Evolutionary conservation across 1,140 invertebrate genomes (phyloP), one percentile per base, ranked within the genome.

Genomic region (Agrypnia vestita): DNA sequence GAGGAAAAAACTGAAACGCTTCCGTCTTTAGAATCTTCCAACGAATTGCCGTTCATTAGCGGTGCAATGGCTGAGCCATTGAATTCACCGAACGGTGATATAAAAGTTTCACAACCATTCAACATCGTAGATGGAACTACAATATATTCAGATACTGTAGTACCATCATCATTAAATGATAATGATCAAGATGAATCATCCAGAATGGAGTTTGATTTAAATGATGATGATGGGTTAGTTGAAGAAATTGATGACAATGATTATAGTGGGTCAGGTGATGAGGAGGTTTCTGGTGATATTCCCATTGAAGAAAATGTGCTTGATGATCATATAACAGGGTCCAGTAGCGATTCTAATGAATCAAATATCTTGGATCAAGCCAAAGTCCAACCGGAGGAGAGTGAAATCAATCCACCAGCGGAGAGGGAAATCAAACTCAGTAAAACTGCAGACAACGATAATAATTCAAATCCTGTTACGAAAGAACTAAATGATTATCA

Each of bases 61-160:
- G 25, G 25, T 6, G 25, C 25, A 35, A 35, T 35, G 25, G 25
- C 25, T 6, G 25, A 35, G 25, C 6, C 25, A 35, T 35, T 35
- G 25, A 67, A 47, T 67, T 8, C n/a, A 15, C 53, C n/a, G 44
- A 67, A n/a, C 44, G 62, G 35, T 46, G 85, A 88, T 76, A 89
- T 86, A 80, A 87, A 88, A n/a, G 84, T 9, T 53, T 72, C 86
- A 75, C 85, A 86, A 78, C 59, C 87, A 13, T 87, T 88, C 86
- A 87, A 87, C 84, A 86, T 89, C 3, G 78, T 89, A 82, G 88
- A 89, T 80, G 88, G 88, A 0, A 89, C 88, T 35, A 89, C 88
- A 19, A 86, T 89, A 72, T 88, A 86, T 74, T 84, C 51, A n/a
- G 72, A 56, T 56, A 56, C 19, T 3, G 8, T 43, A 17, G 53